Conservation (phyloP, 35 echinoderm and acorn worm species). For the Heliocidaris erythrogramma region DNA sequence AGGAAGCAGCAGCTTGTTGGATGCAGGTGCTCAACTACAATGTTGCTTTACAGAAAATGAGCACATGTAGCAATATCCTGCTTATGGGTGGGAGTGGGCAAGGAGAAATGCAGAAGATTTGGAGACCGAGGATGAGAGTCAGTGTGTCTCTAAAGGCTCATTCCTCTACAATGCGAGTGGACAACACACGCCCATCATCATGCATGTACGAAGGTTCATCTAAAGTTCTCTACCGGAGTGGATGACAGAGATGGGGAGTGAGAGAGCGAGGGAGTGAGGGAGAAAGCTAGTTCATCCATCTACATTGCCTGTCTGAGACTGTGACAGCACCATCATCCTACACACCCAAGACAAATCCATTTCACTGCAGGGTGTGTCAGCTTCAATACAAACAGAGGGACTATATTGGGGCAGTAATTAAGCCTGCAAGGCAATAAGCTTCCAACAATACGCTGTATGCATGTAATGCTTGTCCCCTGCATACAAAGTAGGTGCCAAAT, state of each 20-base stretch:
- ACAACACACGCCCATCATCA: constrained; percentile 32
- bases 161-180: neutral
- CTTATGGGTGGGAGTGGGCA: neutral
- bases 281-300: neutral
- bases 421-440: constrained; percentile 8
- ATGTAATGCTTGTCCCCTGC: neutral
- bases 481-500: neutral
- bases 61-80: neutral
- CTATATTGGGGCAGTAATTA: neutral
- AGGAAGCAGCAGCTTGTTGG: neutral
- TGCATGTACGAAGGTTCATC: constrained; percentile 27
- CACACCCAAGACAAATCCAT: neutral
- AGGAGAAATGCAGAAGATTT: neutral
- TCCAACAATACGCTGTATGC: neutral
- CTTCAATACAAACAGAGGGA: neutral
- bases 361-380: neutral
- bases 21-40: neutral
- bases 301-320: constrained; percentile 17
- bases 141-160: neutral
- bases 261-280: neutral
- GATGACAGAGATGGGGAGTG: constrained; percentile 7
- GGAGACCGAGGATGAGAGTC: neutral
- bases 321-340: constrained; percentile 1
- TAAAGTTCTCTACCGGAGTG: constrained; percentile 13
- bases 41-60: neutral